Evolutionary conservation across 2,113 vertebrate genomes (phyloP).

Genomic region (Dendropsophus ebraccatus): DNA sequence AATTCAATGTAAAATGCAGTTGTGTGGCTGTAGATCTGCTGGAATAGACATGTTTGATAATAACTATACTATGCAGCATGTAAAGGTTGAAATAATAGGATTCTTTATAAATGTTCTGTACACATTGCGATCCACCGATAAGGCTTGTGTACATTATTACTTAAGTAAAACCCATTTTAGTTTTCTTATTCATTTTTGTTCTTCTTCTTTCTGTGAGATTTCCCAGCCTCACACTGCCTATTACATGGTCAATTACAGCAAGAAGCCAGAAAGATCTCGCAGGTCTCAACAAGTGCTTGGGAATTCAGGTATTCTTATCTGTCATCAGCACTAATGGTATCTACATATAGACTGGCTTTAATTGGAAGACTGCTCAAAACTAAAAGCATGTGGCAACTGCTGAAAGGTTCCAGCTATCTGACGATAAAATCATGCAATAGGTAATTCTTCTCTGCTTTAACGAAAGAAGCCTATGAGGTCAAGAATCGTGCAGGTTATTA

Average conservation of each 20-base stretch:
- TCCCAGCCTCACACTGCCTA: not conserved
- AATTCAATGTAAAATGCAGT: too few relatives aligned
- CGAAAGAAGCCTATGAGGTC: not conserved
- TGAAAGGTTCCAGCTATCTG: not conserved
- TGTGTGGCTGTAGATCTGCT: too few relatives aligned
- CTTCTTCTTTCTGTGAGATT: not conserved
- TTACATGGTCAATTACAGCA: not conserved
- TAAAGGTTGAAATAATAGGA: too few relatives aligned
- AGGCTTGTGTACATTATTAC: too few relatives aligned
- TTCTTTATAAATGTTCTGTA: too few relatives aligned
- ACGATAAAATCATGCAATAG: not conserved
- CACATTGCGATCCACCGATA: too few relatives aligned
- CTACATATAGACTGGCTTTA: not conserved
- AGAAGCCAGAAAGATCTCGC: not conserved
- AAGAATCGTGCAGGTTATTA: not conserved
- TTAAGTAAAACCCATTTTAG: not conserved
- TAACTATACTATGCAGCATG: too few relatives aligned
- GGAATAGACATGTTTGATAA: too few relatives aligned
- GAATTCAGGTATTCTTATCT: constrained; percentile 33
- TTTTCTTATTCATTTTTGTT: not conserved
- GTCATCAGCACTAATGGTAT: constrained; percentile 23
- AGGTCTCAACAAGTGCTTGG: not conserved
- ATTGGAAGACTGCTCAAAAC: not conserved
- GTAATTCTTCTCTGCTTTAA: not conserved
- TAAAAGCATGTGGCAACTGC: not conserved